These are phyloP conservation scores for Papilio elwesi DNA, from an alignment of 2,888 invertebrate genomes.

Conservation along the genomic window DNA sequence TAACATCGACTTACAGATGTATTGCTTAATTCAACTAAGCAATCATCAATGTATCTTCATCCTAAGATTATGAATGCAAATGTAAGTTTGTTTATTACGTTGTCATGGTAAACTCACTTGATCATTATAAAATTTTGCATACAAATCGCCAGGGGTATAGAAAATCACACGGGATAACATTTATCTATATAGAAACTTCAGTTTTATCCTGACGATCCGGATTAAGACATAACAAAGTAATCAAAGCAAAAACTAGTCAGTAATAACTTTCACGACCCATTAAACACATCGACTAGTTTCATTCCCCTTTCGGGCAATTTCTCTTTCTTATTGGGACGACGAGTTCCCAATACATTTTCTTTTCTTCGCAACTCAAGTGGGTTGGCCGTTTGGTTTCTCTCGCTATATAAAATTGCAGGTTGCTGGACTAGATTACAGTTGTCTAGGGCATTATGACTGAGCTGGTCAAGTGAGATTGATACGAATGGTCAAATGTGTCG, in stretches of 20 bases:
- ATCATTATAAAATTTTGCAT: background rate
- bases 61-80: background rate
- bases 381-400: constrained; percentile 73
- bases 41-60: background rate
- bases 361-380: constrained; percentile 75
- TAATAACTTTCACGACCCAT: constrained; percentile 77
- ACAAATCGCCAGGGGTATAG: too few relatives aligned
- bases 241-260: constrained; percentile 43
- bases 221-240: too few relatives aligned
- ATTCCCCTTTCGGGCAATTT: constrained; percentile 68
- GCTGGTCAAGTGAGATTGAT: constrained; percentile 52
- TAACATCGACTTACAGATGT: constrained; percentile 11
- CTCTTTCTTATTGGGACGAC: constrained; percentile 64
- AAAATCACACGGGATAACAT: too few relatives aligned
- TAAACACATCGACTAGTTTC: constrained; percentile 69
- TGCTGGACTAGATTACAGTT: constrained; percentile 57
- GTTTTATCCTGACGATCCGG: too few relatives aligned
- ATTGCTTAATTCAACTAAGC: constrained; percentile 26
- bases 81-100: background rate
- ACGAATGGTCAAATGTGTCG: constrained; percentile 49
- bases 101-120: too few relatives aligned
- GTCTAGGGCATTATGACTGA: constrained; percentile 55
- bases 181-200: too few relatives aligned
- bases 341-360: constrained; percentile 73
- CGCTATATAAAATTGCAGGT: constrained; percentile 66